These are phyloP conservation scores for Deilephila porcellus DNA, from an alignment of 2,888 invertebrate genomes.

Conservation along the genomic window DNA sequence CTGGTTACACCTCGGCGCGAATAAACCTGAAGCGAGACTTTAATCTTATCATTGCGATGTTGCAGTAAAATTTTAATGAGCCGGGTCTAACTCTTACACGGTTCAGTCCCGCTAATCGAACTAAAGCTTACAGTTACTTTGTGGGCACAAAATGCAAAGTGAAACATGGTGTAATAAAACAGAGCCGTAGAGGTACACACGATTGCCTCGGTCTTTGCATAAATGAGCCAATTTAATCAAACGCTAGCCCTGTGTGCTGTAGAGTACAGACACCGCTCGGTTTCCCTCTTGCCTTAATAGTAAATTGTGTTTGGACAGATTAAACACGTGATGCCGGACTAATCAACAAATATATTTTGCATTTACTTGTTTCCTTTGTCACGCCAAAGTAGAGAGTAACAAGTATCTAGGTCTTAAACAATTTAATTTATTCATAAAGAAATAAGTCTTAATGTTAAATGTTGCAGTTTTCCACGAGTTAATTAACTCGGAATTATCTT, in stretches of 20 bases:
- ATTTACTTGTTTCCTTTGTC: not conserved
- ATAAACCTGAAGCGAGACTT: conserved; percentile 46
- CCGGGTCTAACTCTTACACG: conserved; percentile 47
- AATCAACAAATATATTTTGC: not conserved
- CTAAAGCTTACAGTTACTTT: conserved; percentile 62
- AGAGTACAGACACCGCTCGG: not conserved
- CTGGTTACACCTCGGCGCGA: conserved; percentile 46
- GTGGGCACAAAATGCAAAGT: conserved; percentile 58
- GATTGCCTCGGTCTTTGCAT: conserved; percentile 24
- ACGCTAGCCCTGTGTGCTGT: conserved; percentile 4
- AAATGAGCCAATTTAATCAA: conserved; percentile 27
- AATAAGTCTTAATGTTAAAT: not conserved
- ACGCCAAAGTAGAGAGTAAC: not conserved
- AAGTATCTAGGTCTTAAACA: not conserved
- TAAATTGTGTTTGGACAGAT: conserved; percentile 7
- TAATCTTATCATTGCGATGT: conserved; percentile 64
- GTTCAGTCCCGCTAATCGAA: conserved; percentile 66
- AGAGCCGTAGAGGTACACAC: conserved; percentile 28
- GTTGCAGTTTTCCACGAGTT: not conserved
- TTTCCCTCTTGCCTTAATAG: conserved; percentile 1
- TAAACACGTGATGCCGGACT: not conserved
- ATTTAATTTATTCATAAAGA: no score
- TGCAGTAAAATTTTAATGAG: conserved; percentile 76
- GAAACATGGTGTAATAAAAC: conserved; percentile 36
- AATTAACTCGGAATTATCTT: not conserved